phyloP scores from a whole-genome alignment of 2,888 invertebrate genomes.

The Micoletzkya japonica region DNA sequence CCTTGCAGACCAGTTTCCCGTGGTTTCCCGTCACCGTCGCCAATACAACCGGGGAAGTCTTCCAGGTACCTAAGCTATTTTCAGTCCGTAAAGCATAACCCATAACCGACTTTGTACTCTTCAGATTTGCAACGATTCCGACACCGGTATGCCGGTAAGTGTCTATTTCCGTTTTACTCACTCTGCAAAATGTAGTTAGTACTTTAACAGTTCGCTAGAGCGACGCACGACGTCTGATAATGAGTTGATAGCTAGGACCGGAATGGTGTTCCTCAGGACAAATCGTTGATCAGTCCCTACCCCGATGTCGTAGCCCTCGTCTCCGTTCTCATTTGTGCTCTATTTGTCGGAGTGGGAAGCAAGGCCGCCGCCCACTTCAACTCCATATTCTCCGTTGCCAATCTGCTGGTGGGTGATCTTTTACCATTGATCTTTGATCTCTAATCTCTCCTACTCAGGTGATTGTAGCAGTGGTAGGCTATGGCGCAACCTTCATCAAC shows the following conservation, averaged over 20 bases:
- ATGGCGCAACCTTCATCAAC: constrained; percentile 29
- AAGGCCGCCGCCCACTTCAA: constrained; percentile 23
- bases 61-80: too few relatives aligned
- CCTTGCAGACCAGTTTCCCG: neutral
- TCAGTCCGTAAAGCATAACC: too few relatives aligned
- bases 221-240: too few relatives aligned
- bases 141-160: too few relatives aligned
- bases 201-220: too few relatives aligned
- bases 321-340: neutral
- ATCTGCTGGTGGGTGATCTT: constrained; percentile 11
- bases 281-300: constrained; percentile 9
- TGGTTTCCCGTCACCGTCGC: constrained; percentile 2
- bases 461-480: constrained; percentile 26
- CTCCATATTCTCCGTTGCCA: constrained; percentile 24
- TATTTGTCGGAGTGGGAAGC: constrained; percentile 19
- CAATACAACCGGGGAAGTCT: neutral
- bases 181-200: too few relatives aligned
- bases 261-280: constrained; percentile 7
- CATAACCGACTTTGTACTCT: too few relatives aligned
- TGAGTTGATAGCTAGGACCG: neutral
- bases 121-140: too few relatives aligned
- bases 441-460: constrained; percentile 8
- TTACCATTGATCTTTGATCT: neutral
- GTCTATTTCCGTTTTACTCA: too few relatives aligned
- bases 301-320: constrained; percentile 21